Evolutionary conservation across 2,888 invertebrate genomes (phyloP).

Genomic region (Podabrus alpinus): DNA sequence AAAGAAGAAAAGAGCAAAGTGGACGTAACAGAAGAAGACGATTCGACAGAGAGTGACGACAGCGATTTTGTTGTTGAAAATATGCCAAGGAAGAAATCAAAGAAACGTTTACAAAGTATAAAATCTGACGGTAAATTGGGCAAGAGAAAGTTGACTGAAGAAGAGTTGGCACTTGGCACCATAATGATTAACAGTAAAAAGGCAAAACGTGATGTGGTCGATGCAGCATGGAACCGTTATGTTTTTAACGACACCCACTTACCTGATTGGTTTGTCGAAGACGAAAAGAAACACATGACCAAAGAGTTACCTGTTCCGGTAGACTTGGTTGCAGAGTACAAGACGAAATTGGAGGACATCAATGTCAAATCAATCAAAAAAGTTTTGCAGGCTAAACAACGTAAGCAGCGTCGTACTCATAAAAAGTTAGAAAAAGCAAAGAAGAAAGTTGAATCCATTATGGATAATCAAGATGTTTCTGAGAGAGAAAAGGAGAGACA

Average conservation of each 20-base stretch:
- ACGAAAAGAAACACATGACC: slow-evolving; percentile 89
- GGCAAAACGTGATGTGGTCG: slow-evolving; percentile 84
- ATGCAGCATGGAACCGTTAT: slow-evolving; percentile 92
- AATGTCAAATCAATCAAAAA: slow-evolving; percentile 97
- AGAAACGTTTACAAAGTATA: slow-evolving; percentile 70
- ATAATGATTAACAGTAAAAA: slow-evolving; percentile 90
- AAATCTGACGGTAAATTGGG: slow-evolving; percentile 61
- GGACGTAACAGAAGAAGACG: slow-evolving; percentile 48
- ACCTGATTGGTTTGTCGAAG: slow-evolving; percentile 95
- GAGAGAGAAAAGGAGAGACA: slow-evolving; percentile 91
- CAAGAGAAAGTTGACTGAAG: slow-evolving; percentile 76
- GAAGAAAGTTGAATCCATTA: slow-evolving; percentile 92
- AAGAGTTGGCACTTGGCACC: slow-evolving; percentile 91
- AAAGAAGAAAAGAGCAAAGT: slow-evolving; percentile 41
- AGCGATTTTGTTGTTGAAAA: slow-evolving; percentile 59
- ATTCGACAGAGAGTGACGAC: slow-evolving; percentile 36
- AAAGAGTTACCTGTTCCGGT: slow-evolving; percentile 84
- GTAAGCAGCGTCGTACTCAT: slow-evolving; percentile 90
- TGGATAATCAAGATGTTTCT: slow-evolving; percentile 88
- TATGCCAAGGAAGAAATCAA: slow-evolving; percentile 44
- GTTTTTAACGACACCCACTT: slow-evolving; percentile 88
- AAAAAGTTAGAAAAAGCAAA: slow-evolving; percentile 89
- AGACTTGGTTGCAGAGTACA: slow-evolving; percentile 83
- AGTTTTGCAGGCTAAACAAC: slow-evolving; percentile 95
- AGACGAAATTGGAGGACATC: slow-evolving; percentile 79